A percentile compares a stretch with the other conserved stretches of the same genome.
These are phyloP conservation scores for Heterochromis multidens DNA, from an alignment of 2,113 vertebrate species.

Conservation along the genomic window DNA sequence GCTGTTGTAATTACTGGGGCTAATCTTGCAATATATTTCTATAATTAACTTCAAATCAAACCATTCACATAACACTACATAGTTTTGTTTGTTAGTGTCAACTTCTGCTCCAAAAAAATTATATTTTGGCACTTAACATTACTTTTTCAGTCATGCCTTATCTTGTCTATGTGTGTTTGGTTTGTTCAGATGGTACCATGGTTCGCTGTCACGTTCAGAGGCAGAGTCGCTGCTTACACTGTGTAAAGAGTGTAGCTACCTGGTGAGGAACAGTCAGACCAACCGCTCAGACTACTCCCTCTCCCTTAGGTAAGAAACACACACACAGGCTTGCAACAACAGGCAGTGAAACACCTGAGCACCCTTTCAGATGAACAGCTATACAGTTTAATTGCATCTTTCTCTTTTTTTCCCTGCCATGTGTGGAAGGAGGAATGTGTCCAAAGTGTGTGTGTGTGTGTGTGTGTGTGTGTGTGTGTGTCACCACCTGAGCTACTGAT, in stretches of 20 bases:
- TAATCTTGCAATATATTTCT: not conserved
- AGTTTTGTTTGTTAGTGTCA: not conserved
- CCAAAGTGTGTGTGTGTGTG: slow-evolving; percentile 17
- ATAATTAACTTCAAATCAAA: not conserved
- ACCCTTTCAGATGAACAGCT: not conserved
- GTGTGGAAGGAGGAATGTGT: not conserved
- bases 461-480: slow-evolving; percentile 7
- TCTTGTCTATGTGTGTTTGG: not conserved
- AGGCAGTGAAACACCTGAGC: not conserved
- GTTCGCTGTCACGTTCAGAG: slow-evolving; percentile 88
- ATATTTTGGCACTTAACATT: not conserved
- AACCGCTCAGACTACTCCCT: slow-evolving; percentile 91
- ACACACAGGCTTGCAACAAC: not conserved
- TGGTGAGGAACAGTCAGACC: slow-evolving; percentile 92
- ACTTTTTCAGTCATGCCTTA: not conserved
- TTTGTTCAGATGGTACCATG: slow-evolving; percentile 91
- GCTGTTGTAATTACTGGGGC: not conserved
- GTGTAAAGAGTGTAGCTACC: slow-evolving; percentile 97
- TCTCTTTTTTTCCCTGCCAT: not conserved
- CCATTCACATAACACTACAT: not conserved
- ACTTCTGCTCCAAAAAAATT: not conserved
- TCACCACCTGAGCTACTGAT: slow-evolving; percentile 12
- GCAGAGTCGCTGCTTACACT: slow-evolving; percentile 90
- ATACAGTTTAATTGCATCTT: slow-evolving; percentile 13
- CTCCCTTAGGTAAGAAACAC: slow-evolving; percentile 75